Conservation (phyloP, 2,888 invertebrate genomes). For the Bellardia bayeri region DNA sequence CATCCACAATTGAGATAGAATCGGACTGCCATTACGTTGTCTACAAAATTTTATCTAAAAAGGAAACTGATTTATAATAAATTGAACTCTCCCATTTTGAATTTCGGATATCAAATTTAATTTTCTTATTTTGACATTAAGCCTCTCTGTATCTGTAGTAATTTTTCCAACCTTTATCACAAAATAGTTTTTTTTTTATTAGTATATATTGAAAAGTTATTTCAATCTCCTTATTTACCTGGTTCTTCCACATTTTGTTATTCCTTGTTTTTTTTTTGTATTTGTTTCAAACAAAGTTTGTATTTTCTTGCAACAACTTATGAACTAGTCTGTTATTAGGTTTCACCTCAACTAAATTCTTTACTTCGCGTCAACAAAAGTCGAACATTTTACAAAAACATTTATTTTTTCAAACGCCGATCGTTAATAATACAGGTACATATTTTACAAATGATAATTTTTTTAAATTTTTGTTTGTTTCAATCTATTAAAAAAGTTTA, state of each 20-base stretch:
- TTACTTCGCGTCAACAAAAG: conserved; percentile 7
- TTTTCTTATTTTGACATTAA: too few species aligned
- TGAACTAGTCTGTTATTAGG: conserved; percentile 35
- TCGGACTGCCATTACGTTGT: too few species aligned
- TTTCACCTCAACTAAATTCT: conserved; percentile 54
- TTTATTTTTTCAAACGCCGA: not conserved
- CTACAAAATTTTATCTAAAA: too few species aligned
- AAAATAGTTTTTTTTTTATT: too few species aligned
- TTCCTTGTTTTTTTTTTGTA: not conserved
- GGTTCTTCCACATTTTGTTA: conserved; percentile 42
- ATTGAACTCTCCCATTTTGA: too few species aligned
- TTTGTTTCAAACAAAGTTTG: not conserved
- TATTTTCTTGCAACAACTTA: not conserved
- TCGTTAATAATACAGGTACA: conserved; percentile 28
- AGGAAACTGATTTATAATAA: too few species aligned
- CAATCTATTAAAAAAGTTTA: conserved; percentile 16
- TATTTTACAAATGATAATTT: conserved; percentile 15
- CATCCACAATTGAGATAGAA: too few species aligned
- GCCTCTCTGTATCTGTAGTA: too few species aligned
- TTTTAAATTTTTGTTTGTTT: conserved; percentile 48
- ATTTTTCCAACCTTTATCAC: too few species aligned
- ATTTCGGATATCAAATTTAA: too few species aligned
- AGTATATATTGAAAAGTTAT: not conserved
- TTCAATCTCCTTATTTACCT: conserved; percentile 27
- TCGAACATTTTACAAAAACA: conserved; percentile 7